These are phyloP conservation scores for Sweltsa coloradensis DNA, from an alignment of 1,140 invertebrate species.

Conservation along the genomic window DNA sequence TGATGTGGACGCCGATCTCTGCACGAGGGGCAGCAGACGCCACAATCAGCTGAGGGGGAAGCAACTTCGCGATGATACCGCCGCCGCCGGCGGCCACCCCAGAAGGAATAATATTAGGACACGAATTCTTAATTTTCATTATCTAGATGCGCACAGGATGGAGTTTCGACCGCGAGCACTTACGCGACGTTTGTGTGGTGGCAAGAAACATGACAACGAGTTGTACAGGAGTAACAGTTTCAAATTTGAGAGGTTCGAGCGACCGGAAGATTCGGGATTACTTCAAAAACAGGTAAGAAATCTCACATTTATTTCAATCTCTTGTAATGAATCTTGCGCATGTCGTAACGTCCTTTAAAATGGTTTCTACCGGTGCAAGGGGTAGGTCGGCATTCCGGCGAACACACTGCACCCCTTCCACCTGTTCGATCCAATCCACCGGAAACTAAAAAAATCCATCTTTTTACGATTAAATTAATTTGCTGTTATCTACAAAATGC, in stretches of 20 bases:
- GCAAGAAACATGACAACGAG: slow-evolving; percentile 53
- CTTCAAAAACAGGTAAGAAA: slow-evolving; percentile 37
- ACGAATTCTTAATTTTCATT: slow-evolving; percentile 12
- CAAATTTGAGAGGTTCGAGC: slow-evolving; percentile 67
- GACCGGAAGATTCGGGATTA: slow-evolving; percentile 45
- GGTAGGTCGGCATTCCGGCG: too few relatives aligned
- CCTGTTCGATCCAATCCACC: too few relatives aligned
- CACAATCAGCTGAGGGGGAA: slow-evolving; percentile 5
- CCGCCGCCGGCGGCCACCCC: neutral
- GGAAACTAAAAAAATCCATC: too few relatives aligned
- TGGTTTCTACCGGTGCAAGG: too few relatives aligned
- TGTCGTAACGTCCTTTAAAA: too few relatives aligned
- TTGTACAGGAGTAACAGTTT: slow-evolving; percentile 72
- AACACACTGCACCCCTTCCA: too few relatives aligned
- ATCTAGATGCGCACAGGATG: slow-evolving; percentile 14
- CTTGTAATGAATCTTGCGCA: neutral
- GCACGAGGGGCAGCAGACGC: neutral
- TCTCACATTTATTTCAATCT: neutral
- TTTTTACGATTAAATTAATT: too few relatives aligned
- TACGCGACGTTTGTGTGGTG: slow-evolving; percentile 52
- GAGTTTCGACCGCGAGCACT: slow-evolving; percentile 29
- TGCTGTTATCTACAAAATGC: too few relatives aligned
- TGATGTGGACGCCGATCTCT: neutral
- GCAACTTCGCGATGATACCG: neutral
- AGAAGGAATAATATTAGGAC: neutral